Evolutionary conservation across 1,140 invertebrate genomes (phyloP).

Genomic region (Calliphora vicina): DNA sequence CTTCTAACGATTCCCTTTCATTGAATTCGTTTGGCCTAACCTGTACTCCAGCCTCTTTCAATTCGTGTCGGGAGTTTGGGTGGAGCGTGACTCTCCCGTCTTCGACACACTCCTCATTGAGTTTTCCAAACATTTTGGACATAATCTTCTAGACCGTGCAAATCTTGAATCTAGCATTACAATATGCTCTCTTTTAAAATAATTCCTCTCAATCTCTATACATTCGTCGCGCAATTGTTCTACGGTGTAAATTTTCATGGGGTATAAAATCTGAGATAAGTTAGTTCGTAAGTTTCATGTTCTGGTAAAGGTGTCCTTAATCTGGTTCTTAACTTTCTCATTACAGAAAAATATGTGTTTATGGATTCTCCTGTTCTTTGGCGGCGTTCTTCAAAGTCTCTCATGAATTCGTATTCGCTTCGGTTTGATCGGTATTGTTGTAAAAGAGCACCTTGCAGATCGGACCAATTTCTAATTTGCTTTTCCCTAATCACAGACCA

Average conservation of each 20-base stretch:
- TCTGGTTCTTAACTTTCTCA: no score
- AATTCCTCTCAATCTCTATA: background rate
- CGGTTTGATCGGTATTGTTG: background rate
- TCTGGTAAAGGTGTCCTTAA: no score
- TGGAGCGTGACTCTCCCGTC: background rate
- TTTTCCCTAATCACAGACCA: background rate
- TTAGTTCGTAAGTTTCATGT: background rate
- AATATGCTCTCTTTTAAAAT: background rate
- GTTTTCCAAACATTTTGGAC: background rate
- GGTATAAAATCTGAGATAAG: background rate
- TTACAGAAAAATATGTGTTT: background rate
- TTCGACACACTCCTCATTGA: background rate
- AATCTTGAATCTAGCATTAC: no score
- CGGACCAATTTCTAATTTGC: background rate
- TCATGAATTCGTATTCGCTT: no score
- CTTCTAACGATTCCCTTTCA: background rate
- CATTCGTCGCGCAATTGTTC: slow-evolving; percentile 6
- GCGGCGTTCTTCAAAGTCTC: background rate
- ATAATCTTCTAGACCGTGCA: background rate
- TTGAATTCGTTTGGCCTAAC: background rate
- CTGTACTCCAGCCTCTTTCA: background rate
- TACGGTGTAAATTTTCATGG: background rate
- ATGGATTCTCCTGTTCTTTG: background rate
- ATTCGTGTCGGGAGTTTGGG: background rate
- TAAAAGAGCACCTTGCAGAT: background rate